Conservation (phyloP, 2,113 vertebrate genomes). For the Pogona vitticeps region DNA sequence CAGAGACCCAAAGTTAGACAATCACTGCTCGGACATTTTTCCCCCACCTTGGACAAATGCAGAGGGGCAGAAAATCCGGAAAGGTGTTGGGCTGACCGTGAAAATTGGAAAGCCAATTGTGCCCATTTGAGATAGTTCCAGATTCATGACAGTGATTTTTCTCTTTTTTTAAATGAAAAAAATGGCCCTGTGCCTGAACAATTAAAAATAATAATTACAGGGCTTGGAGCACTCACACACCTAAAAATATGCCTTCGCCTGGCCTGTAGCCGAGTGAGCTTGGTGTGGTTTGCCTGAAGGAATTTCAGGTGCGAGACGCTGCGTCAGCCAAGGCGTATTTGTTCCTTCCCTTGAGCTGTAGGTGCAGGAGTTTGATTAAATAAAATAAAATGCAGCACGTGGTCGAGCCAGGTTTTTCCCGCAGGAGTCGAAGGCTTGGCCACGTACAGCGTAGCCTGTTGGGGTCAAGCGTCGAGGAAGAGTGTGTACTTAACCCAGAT, state of each 20-base stretch:
- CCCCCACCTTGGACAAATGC: too few species aligned
- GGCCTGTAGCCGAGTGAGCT: neutral
- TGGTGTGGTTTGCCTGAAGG: neutral
- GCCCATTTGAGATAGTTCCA: neutral
- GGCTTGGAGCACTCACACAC: neutral
- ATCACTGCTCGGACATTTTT: too few species aligned
- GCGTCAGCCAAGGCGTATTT: neutral
- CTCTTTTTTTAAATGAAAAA: neutral
- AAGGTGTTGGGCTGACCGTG: too few species aligned
- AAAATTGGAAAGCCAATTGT: neutral
- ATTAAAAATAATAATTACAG: neutral
- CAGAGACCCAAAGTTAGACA: too few species aligned
- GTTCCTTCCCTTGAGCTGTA: neutral
- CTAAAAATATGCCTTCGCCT: neutral
- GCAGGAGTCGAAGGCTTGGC: neutral
- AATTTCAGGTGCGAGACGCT: neutral
- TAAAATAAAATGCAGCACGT: neutral
- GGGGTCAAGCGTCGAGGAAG: neutral
- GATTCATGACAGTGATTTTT: neutral
- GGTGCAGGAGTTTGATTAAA: slow-evolving; percentile 37
- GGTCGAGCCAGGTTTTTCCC: neutral
- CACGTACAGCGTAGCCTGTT: fast-evolving
- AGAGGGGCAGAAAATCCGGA: too few species aligned
- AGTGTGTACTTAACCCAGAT: slow-evolving; percentile 27
- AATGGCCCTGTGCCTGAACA: neutral